Evolutionary conservation across 2,797 vertebrate species (phyloP), one percentile per base, ranked within the genome.

Genomic region (Eidolon dupreanum): DNA sequence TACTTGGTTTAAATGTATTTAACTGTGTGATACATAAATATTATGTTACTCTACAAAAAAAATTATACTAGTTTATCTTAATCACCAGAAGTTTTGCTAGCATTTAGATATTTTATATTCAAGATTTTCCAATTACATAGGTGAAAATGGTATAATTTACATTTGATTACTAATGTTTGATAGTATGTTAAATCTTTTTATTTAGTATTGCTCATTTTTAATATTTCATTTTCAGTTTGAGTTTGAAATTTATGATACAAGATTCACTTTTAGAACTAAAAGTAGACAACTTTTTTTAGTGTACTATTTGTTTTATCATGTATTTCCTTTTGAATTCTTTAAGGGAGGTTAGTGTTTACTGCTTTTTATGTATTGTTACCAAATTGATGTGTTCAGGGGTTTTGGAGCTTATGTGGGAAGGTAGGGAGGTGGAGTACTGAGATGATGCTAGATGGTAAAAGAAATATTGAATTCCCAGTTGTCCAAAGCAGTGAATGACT

Each of bases 261-360:
- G 3, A 75, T 79, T 94, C 75, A 88, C 28, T 79, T 87, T 89
- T 83, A 87, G 43, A 61, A 46, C 17, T n/a, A 57, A 59, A 53
- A 51, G 15, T 9, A 36, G 59, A 33, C 38, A 94, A n/a, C 9
- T 75, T 94, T 74, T 70, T 15, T 82, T 92, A 43, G 15, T 65
- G 49, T 61, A 24, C 2, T 28, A 16, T 93, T 92, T 51, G 88
- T 83, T 95, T 93, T 33, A 17, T 43, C 13, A 12, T 46, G 0
- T 41, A 70, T 93, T 82, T 82, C 7, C 49, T 79, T 92, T 90
- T 94, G 33, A 89, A 63, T 57, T 66, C 57, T 2, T 88, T 92
- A 68, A 31, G 28, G 31, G 9, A 38, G 22, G 82, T 87, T 55
- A 63, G 1, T 74, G 16, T 92, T 78, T 36, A 73, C 16, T 83